Base-by-base conservation (phyloP, 2,113 vertebrate species). In the Zonotrichia leucophrys region DNA sequence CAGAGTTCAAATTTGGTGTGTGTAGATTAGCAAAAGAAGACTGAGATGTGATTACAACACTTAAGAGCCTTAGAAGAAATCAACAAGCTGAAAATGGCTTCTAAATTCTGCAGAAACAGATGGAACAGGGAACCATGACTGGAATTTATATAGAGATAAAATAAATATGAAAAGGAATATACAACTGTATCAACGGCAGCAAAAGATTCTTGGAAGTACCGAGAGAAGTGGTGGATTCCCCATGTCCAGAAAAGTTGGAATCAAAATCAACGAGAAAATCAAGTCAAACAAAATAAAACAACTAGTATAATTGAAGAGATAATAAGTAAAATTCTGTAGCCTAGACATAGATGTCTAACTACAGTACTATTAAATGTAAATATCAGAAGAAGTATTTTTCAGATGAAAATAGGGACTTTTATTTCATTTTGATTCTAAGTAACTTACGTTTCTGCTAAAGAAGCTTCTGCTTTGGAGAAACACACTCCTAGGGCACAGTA, bases 1-100 rank as follows among this genome's bases (percentile, higher is more conserved):
- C 3, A 72, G 18, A 8, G 7, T 53, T 89, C 35, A 76, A 75
- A 90, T 55, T 76, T 53, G 27, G 12, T 80, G 11, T 39, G 6
- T 21, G 22, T 58, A 44, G 12, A 25, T 77, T 37, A 69, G 28
- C 12, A 59, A 66, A 89, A 69, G 37, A 86, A 83, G 74, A 58
- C 4, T 73, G 53, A 60, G 23, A 75, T 44, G 12, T 72, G 39
- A 70, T 60, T 67, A 22, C 23, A 66, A 44, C 18, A 39, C 42
- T 74, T 83, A 78, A 72, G 33, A 44, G 72, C 12, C 25, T 89
- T 92, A 68, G 37, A 84, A 89, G 44, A 89, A 68, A 82, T 69
- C 33, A 69, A 33, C 41, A 82, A 89, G 30, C 7, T 82, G 52
- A 49, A 93, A 89, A 75, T 47, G 7, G 15, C 37, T 82, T 60